These are phyloP conservation scores for Stegostoma tigrinum DNA, from an alignment of 2,113 vertebrate genomes.

Conservation along the genomic window DNA sequence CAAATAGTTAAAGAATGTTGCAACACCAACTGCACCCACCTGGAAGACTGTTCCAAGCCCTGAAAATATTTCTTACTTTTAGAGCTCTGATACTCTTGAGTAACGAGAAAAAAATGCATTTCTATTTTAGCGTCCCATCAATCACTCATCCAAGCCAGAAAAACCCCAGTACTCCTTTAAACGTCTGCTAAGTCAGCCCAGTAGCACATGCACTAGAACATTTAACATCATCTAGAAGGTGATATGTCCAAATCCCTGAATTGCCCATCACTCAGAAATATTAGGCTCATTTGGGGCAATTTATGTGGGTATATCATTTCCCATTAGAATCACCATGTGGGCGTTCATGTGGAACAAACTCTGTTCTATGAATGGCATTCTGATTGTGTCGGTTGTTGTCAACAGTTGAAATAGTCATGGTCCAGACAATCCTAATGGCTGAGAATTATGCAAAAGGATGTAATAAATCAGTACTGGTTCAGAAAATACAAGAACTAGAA, in stretches of 20 bases:
- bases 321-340: not conserved
- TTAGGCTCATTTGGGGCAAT: not conserved
- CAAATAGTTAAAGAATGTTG: slow-evolving; percentile 50
- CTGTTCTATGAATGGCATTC: not conserved
- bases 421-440: not conserved
- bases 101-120: slow-evolving; percentile 35
- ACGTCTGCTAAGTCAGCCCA: not conserved
- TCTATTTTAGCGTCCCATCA: slow-evolving; percentile 1
- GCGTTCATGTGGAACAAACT: not conserved
- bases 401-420: not conserved
- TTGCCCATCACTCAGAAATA: not conserved
- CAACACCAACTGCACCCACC: slow-evolving; percentile 55
- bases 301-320: not conserved
- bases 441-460: not conserved
- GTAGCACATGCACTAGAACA: not conserved
- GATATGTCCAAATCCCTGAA: not conserved
- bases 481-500: not conserved
- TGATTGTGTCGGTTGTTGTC: not conserved
- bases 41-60: slow-evolving; percentile 52
- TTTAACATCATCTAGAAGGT: not conserved
- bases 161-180: not conserved
- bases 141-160: slow-evolving; percentile 8
- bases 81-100: slow-evolving; percentile 48
- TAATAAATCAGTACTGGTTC: not conserved
- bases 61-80: slow-evolving; percentile 53